phyloP scores from a whole-genome alignment of 1,140 invertebrate genomes.

The Matsumurasca onukii region DNA sequence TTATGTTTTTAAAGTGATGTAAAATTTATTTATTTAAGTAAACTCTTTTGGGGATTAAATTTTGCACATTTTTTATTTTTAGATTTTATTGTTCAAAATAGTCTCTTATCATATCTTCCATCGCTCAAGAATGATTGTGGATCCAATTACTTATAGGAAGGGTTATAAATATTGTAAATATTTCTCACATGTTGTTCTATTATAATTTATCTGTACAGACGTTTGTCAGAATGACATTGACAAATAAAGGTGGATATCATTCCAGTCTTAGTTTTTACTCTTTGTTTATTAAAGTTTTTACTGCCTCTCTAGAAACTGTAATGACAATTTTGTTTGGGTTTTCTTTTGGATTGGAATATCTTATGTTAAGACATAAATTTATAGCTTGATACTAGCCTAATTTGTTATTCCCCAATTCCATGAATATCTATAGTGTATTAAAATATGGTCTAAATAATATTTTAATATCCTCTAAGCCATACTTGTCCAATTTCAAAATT shows the following conservation, averaged over 20 bases:
- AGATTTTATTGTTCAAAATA: no score
- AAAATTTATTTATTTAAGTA: conserved; percentile 15
- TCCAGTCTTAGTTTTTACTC: conserved; percentile 15
- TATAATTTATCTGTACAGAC: conserved; percentile 10
- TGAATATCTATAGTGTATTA: no score
- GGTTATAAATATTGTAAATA: conserved; percentile 25
- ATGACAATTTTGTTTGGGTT: neutral
- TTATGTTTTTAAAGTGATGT: no score
- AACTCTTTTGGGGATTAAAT: no score
- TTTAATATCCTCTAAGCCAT: no score
- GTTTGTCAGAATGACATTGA: conserved; percentile 6
- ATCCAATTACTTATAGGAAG: neutral
- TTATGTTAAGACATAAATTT: no score
- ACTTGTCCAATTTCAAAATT: no score
- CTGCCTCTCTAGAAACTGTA: neutral
- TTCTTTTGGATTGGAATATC: neutral
- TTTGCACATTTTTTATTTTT: no score
- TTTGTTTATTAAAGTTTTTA: neutral
- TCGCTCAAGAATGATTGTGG: conserved; percentile 20
- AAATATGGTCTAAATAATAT: no score
- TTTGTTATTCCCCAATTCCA: no score
- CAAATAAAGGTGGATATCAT: conserved; percentile 16
- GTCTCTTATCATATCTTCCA: no score
- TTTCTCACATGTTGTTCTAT: neutral
- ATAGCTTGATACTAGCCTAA: no score